These are phyloP conservation scores for Mesaphorura yosii DNA, from an alignment of 1,140 invertebrate genomes.

Conservation along the genomic window DNA sequence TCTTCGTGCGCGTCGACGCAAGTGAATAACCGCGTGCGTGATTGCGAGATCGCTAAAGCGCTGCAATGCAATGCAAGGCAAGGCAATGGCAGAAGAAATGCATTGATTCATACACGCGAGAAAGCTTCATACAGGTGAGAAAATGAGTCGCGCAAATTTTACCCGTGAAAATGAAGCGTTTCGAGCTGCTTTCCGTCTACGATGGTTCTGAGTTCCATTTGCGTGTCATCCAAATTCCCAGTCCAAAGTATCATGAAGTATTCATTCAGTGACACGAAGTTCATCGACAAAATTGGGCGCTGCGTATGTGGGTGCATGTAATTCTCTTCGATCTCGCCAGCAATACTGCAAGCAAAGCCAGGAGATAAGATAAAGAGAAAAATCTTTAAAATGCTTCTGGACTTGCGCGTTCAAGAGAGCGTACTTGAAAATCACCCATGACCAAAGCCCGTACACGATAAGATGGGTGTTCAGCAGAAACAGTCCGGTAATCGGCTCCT, in stretches of 20 bases:
- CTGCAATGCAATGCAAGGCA: slow-evolving; percentile 2
- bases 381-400: slow-evolving; percentile 4
- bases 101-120: neutral
- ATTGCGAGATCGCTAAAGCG: slow-evolving; percentile 30
- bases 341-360: slow-evolving; percentile 14
- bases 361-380: slow-evolving; percentile 11
- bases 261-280: slow-evolving; percentile 57
- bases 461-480: slow-evolving; percentile 59
- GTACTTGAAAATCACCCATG: slow-evolving; percentile 42
- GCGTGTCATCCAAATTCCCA: slow-evolving; percentile 59
- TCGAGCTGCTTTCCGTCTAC: slow-evolving; percentile 45
- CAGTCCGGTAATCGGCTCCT: slow-evolving; percentile 55
- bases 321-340: slow-evolving; percentile 27
- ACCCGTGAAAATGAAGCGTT: slow-evolving; percentile 61
- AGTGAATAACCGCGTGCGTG: slow-evolving; percentile 34
- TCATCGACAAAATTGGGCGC: slow-evolving; percentile 45
- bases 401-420: too few species aligned
- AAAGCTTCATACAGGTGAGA: too few species aligned
- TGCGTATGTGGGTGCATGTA: slow-evolving; percentile 11
- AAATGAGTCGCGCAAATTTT: neutral
- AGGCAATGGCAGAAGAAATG: neutral
- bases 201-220: slow-evolving; percentile 52
- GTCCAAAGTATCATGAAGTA: slow-evolving; percentile 66
- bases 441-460: slow-evolving; percentile 39
- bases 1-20: slow-evolving; percentile 34